Evolutionary conservation across 2,113 vertebrate genomes (phyloP), one percentile per base, ranked within the genome.

Genomic region (Emydura subglobosa): DNA sequence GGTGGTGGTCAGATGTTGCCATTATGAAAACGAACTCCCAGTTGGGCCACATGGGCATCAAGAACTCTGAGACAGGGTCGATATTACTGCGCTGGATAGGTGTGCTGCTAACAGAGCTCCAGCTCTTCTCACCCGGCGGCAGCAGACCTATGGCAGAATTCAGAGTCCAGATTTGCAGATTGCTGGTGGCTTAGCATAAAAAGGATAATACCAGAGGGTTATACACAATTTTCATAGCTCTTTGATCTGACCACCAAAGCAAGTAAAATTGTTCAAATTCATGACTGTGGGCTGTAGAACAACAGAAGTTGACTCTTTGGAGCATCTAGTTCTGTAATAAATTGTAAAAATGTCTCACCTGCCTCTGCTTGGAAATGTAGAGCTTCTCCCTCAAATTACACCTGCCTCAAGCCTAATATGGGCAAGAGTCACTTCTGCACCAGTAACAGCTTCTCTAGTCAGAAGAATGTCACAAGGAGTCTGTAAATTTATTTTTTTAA

Each of bases 101-200:
- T 87, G 39, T 34, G 31, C 14, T 17, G 61, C 61, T 31, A 31
- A 29, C 51, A 54, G 82, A 50, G 7, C 19, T 59, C 17, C 7
- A 57, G 54, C 22, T 88, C 29, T 44, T 76, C 49, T 51, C 1
- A 0, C 9, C 42, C 5, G 0, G 0, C 34, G 44, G 53, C 24
- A 83, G 55, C 1, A 0, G 19, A 13, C 65, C 76, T 12, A 57
- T 79, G n/a, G 50, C 29, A 93, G 87, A 57, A 72, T 72, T 39
- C n/a, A 72, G 87, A 57, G 39, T 72, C 21, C n/a, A 72, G 16
- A 72, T 72, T 13, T 42, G 50, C 81, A 53, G 27, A 22, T 55
- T 54, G 16, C 53, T 21, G n/a, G 21, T 19, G 7, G 21, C 14
- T 27, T 65, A 72, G 24, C 11, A 6, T 1, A 10, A 4, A 7